phyloP scores from a whole-genome alignment of 2,113 vertebrate genomes.

The cattle (Bos taurus) region ARS-UCD2.0 NC_037346.1:59605501-59606000 shows the following conservation, averaged over 20 bases:
- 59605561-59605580: constrained; percentile 28
- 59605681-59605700: not conserved
- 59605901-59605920: constrained; percentile 77
- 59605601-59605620: not conserved
- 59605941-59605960: constrained; percentile 68
- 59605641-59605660: constrained; percentile 61
- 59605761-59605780: constrained; percentile 53
- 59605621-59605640: not conserved
- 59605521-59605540: not conserved
- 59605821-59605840: constrained; percentile 66
- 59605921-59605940: constrained; percentile 79
- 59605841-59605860: constrained; percentile 61
- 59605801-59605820: constrained; percentile 67
- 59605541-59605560: not conserved
- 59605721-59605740: constrained; percentile 39
- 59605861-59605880: constrained; percentile 60
- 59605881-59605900: not conserved
- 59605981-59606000: constrained; percentile 85
- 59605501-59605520: constrained; percentile 4
- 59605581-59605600: not conserved
- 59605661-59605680: constrained; percentile 70
- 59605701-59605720: constrained; percentile 62
- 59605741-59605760: constrained; percentile 63
- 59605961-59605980: constrained; percentile 77
- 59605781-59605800: constrained; percentile 35